phyloP scores from a whole-genome alignment of 2,888 invertebrate genomes.

The Glomeris marginata region DNA sequence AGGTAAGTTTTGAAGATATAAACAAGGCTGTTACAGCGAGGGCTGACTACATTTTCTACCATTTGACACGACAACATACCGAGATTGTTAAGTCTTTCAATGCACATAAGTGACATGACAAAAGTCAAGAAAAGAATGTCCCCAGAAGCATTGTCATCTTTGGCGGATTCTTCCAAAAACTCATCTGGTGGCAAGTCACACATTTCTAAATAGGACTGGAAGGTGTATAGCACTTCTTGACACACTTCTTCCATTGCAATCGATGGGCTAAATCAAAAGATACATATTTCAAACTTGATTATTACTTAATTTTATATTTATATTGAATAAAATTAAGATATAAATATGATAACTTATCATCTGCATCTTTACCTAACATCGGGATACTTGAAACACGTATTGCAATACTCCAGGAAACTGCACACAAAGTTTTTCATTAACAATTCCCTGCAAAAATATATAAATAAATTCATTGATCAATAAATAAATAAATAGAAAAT shows the following conservation, averaged over 20 bases:
- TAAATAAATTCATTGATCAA: too few species aligned
- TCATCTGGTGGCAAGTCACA: neutral
- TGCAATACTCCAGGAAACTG: conserved; percentile 12
- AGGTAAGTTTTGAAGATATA: too few species aligned
- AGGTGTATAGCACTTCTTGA: too few species aligned
- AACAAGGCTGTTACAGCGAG: too few species aligned
- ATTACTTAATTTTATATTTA: too few species aligned
- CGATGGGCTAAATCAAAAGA: too few species aligned
- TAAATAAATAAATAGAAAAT: conserved; percentile 1
- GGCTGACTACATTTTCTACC: too few species aligned
- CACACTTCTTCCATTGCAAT: too few species aligned
- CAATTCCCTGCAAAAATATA: conserved; percentile 27
- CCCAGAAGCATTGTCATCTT: conserved; percentile 22
- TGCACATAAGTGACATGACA: conserved; percentile 62
- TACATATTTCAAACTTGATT: too few species aligned
- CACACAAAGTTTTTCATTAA: conserved; percentile 36
- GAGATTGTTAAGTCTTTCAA: conserved; percentile 50
- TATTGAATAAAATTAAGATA: neutral
- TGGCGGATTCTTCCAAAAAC: neutral
- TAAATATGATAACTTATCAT: neutral
- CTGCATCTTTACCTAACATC: conserved; percentile 22
- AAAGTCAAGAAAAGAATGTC: conserved; percentile 68
- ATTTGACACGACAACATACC: too few species aligned
- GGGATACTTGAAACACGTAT: conserved; percentile 31
- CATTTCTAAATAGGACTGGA: too few species aligned